Base-by-base conservation (phyloP, 2,888 invertebrate genomes). In the Aspidapion aeneum region DNA sequence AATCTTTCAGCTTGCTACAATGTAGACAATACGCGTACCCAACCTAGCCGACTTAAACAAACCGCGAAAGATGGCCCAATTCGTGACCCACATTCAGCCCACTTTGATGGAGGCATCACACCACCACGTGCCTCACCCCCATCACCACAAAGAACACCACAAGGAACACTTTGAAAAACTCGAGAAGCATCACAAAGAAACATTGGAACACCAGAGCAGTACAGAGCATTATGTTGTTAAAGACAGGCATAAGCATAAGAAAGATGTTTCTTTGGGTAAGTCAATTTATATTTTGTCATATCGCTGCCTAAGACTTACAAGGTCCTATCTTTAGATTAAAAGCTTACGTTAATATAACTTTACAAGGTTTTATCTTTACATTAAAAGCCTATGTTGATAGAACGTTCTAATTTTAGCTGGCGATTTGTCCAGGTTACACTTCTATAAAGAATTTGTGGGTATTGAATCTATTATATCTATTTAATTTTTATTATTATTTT, bases 11-110 rank as follows among this genome's bases (percentile, higher is more conserved):
- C n/a, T n/a, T n/a, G n/a, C n/a, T n/a, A n/a, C n/a, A n/a, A n/a
- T n/a, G n/a, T n/a, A n/a, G n/a, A n/a, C n/a, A n/a, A n/a, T n/a
- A n/a, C n/a, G n/a, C n/a, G n/a, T n/a, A n/a, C n/a, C n/a, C n/a
- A n/a, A n/a, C n/a, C n/a, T n/a, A n/a, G n/a, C n/a, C n/a, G n/a
- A n/a, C n/a, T n/a, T n/a, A n/a, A n/a, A n/a, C n/a, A n/a, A n/a
- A n/a, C n/a, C n/a, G n/a, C n/a, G n/a, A 49, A 49, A 1, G 51
- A 85, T 85, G 85, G 84, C 85, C 69, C 85, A 85, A 75, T 85
- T 85, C 74, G 85, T 85, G 64, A 84, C 84, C 57, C 84, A 84
- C 71, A 84, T 85, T 70, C 84, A 85, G 74, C 84, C 85, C 49
- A 84, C 85, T 21, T 75, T 85, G 76, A 75, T 85, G 74, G 85